phyloP scores from a whole-genome alignment of 2,113 vertebrate genomes.

The Brienomyrus longianalis region DNA sequence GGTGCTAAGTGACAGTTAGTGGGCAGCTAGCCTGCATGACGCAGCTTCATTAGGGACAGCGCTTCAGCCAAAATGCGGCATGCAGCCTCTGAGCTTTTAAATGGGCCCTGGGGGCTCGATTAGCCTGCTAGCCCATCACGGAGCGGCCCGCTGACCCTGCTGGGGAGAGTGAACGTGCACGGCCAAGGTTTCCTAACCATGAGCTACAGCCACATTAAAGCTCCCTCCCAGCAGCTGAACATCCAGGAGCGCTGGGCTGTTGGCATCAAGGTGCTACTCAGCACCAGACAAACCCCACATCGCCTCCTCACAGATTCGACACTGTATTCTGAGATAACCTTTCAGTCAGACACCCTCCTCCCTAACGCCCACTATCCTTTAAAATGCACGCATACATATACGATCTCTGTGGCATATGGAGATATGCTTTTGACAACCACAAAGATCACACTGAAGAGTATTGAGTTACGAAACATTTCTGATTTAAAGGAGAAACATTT shows the following conservation, averaged over 20 bases:
- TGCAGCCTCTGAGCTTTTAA: conserved; percentile 30
- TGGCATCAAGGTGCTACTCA: neutral
- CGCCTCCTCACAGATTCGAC: neutral
- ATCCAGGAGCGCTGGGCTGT: neutral
- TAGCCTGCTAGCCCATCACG: conserved; percentile 28
- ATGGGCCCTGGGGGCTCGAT: conserved; percentile 40
- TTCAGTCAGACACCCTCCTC: neutral
- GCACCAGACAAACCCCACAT: neutral
- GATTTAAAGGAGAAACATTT: neutral
- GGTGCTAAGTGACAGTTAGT: conserved; percentile 25
- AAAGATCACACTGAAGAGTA: neutral
- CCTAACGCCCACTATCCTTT: neutral
- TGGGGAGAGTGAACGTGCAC: neutral
- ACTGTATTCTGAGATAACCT: neutral
- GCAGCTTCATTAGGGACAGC: conserved; percentile 52
- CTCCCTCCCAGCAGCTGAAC: neutral
- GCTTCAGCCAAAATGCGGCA: conserved; percentile 27
- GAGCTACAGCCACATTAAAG: conserved; percentile 13
- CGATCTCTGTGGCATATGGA: neutral
- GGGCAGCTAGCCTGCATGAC: conserved; percentile 48
- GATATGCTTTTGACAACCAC: neutral
- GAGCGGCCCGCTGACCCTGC: neutral
- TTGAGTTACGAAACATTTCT: neutral
- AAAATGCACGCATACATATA: neutral
- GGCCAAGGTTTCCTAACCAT: conserved; percentile 10